Base-by-base conservation (phyloP, 2,797 vertebrate species). In the Eleutherodactylus coqui region DNA sequence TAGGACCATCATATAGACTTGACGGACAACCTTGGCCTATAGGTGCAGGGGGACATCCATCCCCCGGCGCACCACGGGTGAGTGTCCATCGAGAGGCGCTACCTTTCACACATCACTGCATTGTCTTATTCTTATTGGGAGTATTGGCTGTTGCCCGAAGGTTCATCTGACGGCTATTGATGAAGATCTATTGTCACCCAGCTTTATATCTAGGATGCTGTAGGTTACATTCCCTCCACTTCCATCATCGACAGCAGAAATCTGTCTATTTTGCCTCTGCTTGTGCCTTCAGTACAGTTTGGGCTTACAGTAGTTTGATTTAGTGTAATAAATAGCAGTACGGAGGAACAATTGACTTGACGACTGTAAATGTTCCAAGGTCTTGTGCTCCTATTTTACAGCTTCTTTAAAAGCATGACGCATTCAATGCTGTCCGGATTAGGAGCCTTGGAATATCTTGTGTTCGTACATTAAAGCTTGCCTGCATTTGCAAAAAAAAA, bases 401-500 rank as follows among this genome's bases (percentile, higher is more conserved):
- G 17, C 58, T 87, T 73, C 5, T 77, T 45, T 69, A 19, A 69
- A 86, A 45, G 62, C 34, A 51, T 29, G 41, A 17, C 32, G n/a
- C 51, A 38, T 51, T 38, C 62, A 79, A 10, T 72, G 16, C 24
- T n/a, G 75, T 29, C 51, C 67, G 75, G 53, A 36, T 51, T 38
- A 41, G 21, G 36, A 79, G 24, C 86, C 86, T 87, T 87, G 75
- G 75, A 75, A 49, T 72, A 64, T 79, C 82, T 84, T 75, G 72
- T 32, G 10, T 70, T 87, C 51, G 41, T 47, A 45, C 24, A 75
- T 79, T 43, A 75, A 27, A 27, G 60, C 75, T 21, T 38, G 29
- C 29, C 19, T n/a, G 58, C 70, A 64, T 80, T 87, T 80, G 34
- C 53, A 53, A 76, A 55, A 64, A 75, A 67, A 53, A 76, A 55